A percentile compares a stretch with the other conserved stretches of the same genome.
phyloP scores from a whole-genome alignment of 2,113 vertebrate genomes.

The Struthio camelus region DNA sequence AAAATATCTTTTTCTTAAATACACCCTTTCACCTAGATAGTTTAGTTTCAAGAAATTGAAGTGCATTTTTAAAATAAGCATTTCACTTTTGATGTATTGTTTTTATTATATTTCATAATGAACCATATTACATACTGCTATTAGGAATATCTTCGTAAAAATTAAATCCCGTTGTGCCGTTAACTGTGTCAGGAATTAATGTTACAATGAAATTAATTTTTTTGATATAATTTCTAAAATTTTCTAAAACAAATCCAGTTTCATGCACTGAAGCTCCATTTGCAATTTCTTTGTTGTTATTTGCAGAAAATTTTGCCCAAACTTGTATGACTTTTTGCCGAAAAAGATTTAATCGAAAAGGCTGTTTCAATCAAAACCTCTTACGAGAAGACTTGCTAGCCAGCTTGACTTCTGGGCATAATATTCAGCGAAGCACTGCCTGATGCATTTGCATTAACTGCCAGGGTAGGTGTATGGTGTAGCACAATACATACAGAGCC shows the following conservation, averaged over 20 bases:
- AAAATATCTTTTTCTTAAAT: not conserved
- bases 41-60: not conserved
- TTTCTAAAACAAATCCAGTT: not conserved
- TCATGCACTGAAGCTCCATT: not conserved
- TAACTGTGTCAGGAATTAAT: not conserved
- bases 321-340: not conserved
- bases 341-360: not conserved
- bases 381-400: not conserved
- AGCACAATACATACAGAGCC: rapidly evolving
- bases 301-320: not conserved
- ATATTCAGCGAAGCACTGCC: not conserved
- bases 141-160: not conserved
- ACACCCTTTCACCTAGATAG: not conserved
- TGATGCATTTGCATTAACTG: not conserved
- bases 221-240: not conserved
- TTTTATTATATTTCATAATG: not conserved
- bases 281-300: not conserved
- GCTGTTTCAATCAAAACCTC: not conserved
- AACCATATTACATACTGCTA: not conserved
- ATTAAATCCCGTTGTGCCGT: not conserved
- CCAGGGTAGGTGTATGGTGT: not conserved
- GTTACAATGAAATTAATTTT: not conserved
- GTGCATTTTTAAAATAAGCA: not conserved
- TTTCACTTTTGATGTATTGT: not conserved
- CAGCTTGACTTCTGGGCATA: rapidly evolving